Conservation (phyloP, 2,113 vertebrate species). For the Theristicus caerulescens region DNA sequence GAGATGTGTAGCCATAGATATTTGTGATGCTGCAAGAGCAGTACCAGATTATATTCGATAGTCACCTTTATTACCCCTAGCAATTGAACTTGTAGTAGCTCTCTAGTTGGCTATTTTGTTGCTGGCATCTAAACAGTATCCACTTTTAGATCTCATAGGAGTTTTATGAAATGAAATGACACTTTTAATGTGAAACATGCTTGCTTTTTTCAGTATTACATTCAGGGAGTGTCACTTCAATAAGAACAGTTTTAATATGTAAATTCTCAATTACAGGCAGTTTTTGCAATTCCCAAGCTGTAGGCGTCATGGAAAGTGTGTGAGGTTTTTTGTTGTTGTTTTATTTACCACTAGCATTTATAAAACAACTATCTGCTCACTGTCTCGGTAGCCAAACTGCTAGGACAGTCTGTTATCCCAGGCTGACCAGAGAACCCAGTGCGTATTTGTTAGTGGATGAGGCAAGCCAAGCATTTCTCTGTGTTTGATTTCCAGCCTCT, state of each 20-base stretch:
- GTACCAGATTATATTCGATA: background rate
- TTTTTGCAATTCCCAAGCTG: background rate
- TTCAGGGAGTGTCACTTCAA: background rate
- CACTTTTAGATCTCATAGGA: background rate
- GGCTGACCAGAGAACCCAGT: background rate
- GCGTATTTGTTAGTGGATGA: background rate
- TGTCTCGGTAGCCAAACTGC: background rate
- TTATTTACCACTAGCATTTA: background rate
- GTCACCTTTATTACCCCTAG: background rate
- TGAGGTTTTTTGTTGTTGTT: background rate
- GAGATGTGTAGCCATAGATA: background rate
- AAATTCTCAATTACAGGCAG: background rate
- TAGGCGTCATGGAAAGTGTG: background rate
- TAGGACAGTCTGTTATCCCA: background rate
- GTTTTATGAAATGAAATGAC: background rate
- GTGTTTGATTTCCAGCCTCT: background rate
- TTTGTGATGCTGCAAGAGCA: background rate
- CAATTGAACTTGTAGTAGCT: background rate
- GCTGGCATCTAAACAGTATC: background rate
- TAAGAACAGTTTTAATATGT: background rate
- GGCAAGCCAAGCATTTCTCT: background rate
- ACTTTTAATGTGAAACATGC: background rate
- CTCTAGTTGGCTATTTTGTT: background rate
- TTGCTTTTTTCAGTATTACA: background rate
- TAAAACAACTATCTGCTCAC: background rate